phyloP scores from a whole-genome alignment of 2,797 vertebrate genomes.

The Pelochelys cantorii region DNA sequence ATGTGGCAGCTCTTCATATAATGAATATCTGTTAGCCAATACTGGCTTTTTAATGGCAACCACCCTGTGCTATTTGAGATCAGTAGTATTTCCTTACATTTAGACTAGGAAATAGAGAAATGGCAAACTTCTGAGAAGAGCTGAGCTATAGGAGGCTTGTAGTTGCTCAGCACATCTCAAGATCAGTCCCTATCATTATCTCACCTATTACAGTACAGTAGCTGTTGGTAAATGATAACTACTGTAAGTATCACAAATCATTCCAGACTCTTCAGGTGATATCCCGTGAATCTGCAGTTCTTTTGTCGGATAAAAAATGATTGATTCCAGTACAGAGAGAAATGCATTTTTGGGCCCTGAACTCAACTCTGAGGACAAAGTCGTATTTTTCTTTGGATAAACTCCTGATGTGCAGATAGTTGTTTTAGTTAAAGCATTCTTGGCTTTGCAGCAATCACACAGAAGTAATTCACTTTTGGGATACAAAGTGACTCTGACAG shows the following conservation, averaged over 20 bases:
- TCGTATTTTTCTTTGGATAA: background rate
- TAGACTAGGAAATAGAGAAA: background rate
- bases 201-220: background rate
- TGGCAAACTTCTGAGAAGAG: background rate
- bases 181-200: background rate
- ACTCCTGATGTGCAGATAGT: background rate
- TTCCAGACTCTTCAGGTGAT: background rate
- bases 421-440: background rate
- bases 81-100: constrained; percentile 13
- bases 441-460: constrained; percentile 48
- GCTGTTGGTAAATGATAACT: background rate
- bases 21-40: constrained; percentile 2
- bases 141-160: background rate
- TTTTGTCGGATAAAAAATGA: background rate
- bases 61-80: constrained; percentile 10
- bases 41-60: background rate
- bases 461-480: constrained; percentile 10
- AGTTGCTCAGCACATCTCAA: background rate
- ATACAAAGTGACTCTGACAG: constrained; percentile 31
- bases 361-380: background rate
- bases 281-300: background rate
- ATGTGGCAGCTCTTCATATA: constrained; percentile 6
- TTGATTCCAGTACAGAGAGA: background rate
- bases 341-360: background rate
- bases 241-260: background rate